Conservation (phyloP, 2,113 vertebrate genomes). For the Pholis gunnellus region DNA sequence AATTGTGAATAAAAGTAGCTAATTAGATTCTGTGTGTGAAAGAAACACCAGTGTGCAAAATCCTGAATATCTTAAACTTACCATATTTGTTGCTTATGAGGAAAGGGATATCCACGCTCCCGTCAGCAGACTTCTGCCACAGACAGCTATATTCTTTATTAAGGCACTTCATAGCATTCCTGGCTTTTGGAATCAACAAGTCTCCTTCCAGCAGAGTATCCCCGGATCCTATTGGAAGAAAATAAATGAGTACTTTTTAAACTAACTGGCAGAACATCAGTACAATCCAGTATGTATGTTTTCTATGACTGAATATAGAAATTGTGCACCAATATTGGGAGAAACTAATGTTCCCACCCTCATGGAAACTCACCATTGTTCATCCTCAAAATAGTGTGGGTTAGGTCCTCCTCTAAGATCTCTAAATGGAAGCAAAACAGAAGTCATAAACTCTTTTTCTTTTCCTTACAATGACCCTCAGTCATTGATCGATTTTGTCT, state of each 20-base stretch:
- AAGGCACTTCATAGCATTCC: constrained; percentile 60
- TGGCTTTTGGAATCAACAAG: constrained; percentile 44
- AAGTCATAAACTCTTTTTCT: neutral
- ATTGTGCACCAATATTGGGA: neutral
- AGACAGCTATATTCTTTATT: constrained; percentile 3
- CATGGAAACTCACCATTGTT: constrained; percentile 60
- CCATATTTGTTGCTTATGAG: constrained; percentile 38
- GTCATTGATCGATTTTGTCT: neutral
- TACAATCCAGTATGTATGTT: neutral
- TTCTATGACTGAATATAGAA: neutral
- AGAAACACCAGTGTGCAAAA: neutral
- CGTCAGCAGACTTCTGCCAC: constrained; percentile 63
- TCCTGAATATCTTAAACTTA: constrained; percentile 27
- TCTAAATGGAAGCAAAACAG: constrained; percentile 41
- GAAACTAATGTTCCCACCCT: neutral
- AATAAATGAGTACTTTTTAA: neutral
- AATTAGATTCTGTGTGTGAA: neutral
- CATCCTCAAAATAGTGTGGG: constrained; percentile 62
- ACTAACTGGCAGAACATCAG: neutral
- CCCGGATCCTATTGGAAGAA: constrained; percentile 30
- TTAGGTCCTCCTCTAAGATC: constrained; percentile 22
- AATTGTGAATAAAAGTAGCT: neutral
- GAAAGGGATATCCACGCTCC: constrained; percentile 60
- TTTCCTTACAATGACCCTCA: neutral
- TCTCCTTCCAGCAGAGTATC: constrained; percentile 65